Base-by-base conservation (phyloP, 2,888 invertebrate species). In the Tubulanus polymorphus region DNA sequence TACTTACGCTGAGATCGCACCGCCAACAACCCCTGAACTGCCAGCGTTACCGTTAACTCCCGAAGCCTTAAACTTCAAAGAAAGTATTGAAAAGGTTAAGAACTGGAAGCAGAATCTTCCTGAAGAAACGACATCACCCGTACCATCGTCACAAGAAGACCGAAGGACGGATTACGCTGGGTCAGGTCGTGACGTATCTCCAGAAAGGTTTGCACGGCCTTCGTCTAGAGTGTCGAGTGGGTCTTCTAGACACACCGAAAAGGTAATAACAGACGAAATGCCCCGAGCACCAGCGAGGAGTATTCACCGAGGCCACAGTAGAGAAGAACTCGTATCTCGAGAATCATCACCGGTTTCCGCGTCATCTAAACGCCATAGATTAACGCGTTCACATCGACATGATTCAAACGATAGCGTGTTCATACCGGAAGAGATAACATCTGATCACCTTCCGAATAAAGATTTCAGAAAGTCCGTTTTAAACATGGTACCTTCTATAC, bases 401-500 rank as follows among this genome's bases (percentile, higher is more conserved):
- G 62, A 63, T 8, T 69, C 68, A n/a, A 65, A 61, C 41, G 73
- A 73, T 51, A 67, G 66, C 46, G 64, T 71, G 10, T 66, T 72
- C 56, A 30, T 30, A 18, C 62, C 61, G 37, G 61, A 61, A 25
- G 66, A 68, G 30, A 63, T 66, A 35, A 68, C 68, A 15, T 18
- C 18, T 3, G 62, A 61, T 37, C 60, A 65, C 48, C 64, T 68
- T 28, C 65, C 62, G 15, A 88, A 88, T 73, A 88, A 88, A 77
- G 88, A 88, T 72, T 87, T 87, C 65, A 81, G 88, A 32, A 88
- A 89, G 73, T 88, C 88, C 0, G 85, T 86, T 0, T 73, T 88
- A 15, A 89, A 88, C 75, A 87, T 88, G 80, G 81, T 81, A 30
- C 74, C 76, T 27, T 79, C 79, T 15, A 79, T 78, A 51, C 66